These are phyloP conservation scores for Cotesia glomerata DNA, from an alignment of 1,140 invertebrate genomes.

Conservation along the genomic window DNA sequence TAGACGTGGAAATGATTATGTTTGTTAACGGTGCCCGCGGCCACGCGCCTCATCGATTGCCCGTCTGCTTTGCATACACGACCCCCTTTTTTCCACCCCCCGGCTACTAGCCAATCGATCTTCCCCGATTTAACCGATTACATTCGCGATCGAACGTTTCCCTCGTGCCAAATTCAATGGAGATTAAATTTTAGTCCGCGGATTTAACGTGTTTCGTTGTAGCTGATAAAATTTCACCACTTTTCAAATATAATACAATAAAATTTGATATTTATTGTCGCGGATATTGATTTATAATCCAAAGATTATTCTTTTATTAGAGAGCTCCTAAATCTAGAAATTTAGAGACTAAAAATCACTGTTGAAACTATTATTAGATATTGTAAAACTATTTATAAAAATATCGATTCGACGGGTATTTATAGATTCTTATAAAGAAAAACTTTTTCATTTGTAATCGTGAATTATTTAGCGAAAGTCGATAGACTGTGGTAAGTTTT, in stretches of 20 bases:
- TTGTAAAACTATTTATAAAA: too few species aligned
- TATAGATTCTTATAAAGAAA: too few species aligned
- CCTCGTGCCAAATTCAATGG: not conserved
- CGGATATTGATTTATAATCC: not conserved
- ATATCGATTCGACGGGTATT: too few species aligned
- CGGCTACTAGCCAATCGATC: not conserved
- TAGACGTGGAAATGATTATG: too few species aligned
- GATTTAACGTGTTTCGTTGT: not conserved
- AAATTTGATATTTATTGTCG: not conserved
- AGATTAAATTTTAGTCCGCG: slow-evolving; percentile 6
- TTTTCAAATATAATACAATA: too few species aligned
- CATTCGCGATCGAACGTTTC: slow-evolving; percentile 2
- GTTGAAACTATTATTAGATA: too few species aligned
- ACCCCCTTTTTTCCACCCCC: not conserved
- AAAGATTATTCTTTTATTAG: too few species aligned
- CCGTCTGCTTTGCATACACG: not conserved
- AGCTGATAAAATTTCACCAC: not conserved
- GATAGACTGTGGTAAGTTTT: too few species aligned
- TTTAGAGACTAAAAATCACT: too few species aligned
- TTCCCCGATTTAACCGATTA: not conserved
- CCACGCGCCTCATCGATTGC: slow-evolving; percentile 10
- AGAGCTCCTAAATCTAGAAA: too few species aligned
- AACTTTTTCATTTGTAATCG: too few species aligned
- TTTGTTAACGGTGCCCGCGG: not conserved
- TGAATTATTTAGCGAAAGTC: too few species aligned